phyloP scores from a whole-genome alignment of 2,888 invertebrate species.

The Caenorhabditis sulstoni region DNA sequence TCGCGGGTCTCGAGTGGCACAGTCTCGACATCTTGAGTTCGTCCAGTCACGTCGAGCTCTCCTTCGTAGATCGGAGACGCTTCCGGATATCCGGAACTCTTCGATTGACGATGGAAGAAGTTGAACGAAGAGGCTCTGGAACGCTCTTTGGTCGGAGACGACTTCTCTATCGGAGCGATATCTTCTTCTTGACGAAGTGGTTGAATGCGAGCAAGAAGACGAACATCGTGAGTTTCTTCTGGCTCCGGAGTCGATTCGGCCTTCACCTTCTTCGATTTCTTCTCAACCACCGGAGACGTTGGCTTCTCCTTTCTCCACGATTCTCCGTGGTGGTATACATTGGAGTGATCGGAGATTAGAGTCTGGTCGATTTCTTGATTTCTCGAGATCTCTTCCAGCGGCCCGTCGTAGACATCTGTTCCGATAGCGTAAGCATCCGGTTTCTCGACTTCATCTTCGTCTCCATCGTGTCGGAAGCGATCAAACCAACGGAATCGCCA shows the following conservation, averaged over 20 bases:
- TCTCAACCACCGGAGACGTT: constrained; percentile 12
- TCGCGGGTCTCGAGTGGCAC: constrained; percentile 38
- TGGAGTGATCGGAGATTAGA: constrained; percentile 44
- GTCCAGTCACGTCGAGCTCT: constrained; percentile 29
- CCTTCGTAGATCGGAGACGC: constrained; percentile 39
- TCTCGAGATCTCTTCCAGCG: constrained; percentile 45
- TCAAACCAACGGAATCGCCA: constrained; percentile 41
- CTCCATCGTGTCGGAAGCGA: constrained; percentile 58
- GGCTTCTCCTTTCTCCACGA: constrained; percentile 39
- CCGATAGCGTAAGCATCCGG: constrained; percentile 38
- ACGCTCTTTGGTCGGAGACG: background rate
- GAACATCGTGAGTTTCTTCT: constrained; percentile 28
- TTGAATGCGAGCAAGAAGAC: constrained; percentile 31
- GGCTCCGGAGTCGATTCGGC: constrained; percentile 22
- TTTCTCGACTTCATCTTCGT: constrained; percentile 59
- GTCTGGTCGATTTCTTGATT: constrained; percentile 39
- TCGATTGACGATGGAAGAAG: constrained; percentile 18
- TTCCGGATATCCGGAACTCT: constrained; percentile 27
- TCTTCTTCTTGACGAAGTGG: constrained; percentile 12
- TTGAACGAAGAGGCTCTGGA: constrained; percentile 19
- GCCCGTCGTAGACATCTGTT: constrained; percentile 45
- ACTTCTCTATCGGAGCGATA: background rate
- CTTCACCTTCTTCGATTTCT: constrained; percentile 39
- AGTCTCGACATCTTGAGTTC: constrained; percentile 35
- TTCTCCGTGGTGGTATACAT: constrained; percentile 52